Evolutionary conservation across 2,113 vertebrate species (phyloP).

Genomic region (Tinamus guttatus): DNA sequence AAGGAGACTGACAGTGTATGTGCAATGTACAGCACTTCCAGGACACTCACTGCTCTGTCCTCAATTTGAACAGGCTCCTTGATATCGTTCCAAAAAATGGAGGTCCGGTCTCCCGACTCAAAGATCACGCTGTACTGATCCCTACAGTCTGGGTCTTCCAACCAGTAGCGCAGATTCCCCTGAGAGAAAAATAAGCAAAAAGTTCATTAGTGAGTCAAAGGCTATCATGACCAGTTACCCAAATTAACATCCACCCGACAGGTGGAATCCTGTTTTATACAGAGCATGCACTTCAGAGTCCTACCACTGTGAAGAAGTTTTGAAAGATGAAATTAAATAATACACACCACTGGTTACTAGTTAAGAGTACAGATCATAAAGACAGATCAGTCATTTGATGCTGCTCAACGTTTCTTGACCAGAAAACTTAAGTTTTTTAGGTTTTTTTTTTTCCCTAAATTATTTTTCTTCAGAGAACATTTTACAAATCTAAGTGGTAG

Average conservation of each 20-base stretch:
- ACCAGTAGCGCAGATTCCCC: slow-evolving; percentile 97
- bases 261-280: background rate
- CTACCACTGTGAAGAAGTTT: background rate
- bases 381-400: background rate
- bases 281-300: background rate
- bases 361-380: background rate
- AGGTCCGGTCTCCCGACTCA: slow-evolving; percentile 95
- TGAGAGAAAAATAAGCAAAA: slow-evolving; percentile 20
- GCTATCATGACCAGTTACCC: background rate
- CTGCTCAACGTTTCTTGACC: background rate
- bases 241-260: background rate
- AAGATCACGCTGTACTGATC: slow-evolving; percentile 99
- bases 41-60: slow-evolving; percentile 90
- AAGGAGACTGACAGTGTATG: background rate
- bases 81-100: slow-evolving; percentile 93
- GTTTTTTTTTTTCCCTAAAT: background rate
- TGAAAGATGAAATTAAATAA: background rate
- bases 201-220: background rate
- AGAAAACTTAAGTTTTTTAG: background rate
- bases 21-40: slow-evolving; percentile 10
- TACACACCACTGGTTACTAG: background rate
- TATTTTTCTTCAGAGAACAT: background rate
- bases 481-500: background rate
- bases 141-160: slow-evolving; percentile 94
- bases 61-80: slow-evolving; percentile 92